These are phyloP conservation scores for Armadillidium nasatum DNA, from an alignment of 1,140 invertebrate genomes.

Conservation along the genomic window DNA sequence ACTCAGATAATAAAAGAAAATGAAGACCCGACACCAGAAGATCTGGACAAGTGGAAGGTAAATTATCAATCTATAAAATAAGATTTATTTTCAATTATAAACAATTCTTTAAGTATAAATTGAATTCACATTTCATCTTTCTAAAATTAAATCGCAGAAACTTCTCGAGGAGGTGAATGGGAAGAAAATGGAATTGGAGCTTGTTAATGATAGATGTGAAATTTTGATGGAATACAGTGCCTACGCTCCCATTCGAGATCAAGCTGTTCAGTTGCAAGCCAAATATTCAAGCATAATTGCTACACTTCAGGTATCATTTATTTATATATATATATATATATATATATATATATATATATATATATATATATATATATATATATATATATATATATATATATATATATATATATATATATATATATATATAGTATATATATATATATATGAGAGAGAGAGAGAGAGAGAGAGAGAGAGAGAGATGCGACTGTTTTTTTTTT, in stretches of 20 bases:
- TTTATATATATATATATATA: too few relatives aligned
- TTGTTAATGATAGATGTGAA: conserved; percentile 80
- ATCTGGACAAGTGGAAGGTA: conserved; percentile 67
- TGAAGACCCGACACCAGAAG: conserved; percentile 65
- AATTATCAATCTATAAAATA: not conserved
- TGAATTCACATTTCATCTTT: too few relatives aligned
- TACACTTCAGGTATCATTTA: conserved; percentile 58
- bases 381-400: too few relatives aligned
- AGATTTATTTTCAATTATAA: too few relatives aligned
- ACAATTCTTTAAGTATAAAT: too few relatives aligned
- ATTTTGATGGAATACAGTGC: conserved; percentile 76
- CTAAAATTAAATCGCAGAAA: conserved; percentile 48
- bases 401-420: too few relatives aligned
- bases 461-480: too few relatives aligned
- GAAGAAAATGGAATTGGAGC: conserved; percentile 71
- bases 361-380: too few relatives aligned
- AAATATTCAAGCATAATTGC: conserved; percentile 71
- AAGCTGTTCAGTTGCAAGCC: conserved; percentile 75
- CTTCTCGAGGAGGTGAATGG: conserved; percentile 69
- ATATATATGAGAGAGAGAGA: too few relatives aligned
- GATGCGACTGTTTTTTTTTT: too few relatives aligned
- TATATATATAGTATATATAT: too few relatives aligned
- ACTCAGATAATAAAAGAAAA: conserved; percentile 65
- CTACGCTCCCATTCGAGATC: conserved; percentile 73
- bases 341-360: too few relatives aligned